Base-by-base conservation (phyloP, 2,888 invertebrate genomes). In the Galeruca laticollis region DNA sequence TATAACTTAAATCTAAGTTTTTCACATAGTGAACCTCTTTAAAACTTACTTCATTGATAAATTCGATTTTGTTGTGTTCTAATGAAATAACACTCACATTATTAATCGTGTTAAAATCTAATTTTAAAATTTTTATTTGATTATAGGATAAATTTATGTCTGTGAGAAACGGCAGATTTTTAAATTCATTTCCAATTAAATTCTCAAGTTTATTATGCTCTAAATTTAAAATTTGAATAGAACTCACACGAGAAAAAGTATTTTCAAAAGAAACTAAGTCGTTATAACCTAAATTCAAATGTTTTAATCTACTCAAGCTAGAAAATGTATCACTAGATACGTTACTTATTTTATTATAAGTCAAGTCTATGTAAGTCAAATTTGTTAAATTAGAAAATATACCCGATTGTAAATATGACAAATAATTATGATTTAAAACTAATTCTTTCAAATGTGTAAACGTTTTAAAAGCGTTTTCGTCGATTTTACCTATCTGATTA, bases 371-470 rank as follows among this genome's bases (percentile, higher is more conserved):
- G n/a, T 18, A 11, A 18, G 15, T 49, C 18, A 49, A 18, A 49
- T 49, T 15, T 9, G 11, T 43, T 15, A 43, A 9, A n/a, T 15
- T 15, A 11, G 11, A 11, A 15, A 43, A 43, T 43, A 15, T 9
- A 4, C 11, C 43, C 3, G 43, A 15, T 15, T 43, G 3, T 11
- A 43, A 43, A 3, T 3, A 43, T 13, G 2, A 4, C 20, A 51
- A 21, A 0, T 13, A 18, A 51, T 85, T 85, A 71, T 82, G 63
- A 47, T 79, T 75, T 54, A 85, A 63, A 56, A 76, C 72, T n/a
- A 85, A 71, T 40, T 72, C 78, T 72, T 81, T 77, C 67, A 85
- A 62, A 69, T 83, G 84, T 18, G 84, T 82, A 51, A 85, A 72
- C 1, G 84, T 84, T 18, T 83, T 80, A 68, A 85, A 85, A 3